Conservation (phyloP, 2,797 vertebrate species). For the Bucorvus abyssinicus region DNA sequence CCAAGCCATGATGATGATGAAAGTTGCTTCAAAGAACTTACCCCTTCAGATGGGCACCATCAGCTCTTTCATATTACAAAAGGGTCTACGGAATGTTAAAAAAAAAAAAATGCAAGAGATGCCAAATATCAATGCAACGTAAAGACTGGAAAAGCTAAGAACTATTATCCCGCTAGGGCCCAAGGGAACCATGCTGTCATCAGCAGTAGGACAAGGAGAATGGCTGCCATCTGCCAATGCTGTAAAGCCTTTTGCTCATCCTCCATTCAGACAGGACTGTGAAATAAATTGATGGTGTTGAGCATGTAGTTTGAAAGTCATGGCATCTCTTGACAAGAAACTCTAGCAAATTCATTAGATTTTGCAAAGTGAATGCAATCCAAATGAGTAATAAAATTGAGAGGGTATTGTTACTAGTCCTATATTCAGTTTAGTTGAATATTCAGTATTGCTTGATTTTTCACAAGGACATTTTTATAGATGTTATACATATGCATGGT, state of each 20-base stretch:
- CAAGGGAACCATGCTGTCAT: not conserved
- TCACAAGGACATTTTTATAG: not conserved
- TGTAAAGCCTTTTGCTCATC: constrained; percentile 48
- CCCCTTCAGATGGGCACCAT: not conserved
- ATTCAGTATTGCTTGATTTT: not conserved
- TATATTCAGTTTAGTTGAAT: not conserved
- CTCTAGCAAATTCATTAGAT: not conserved
- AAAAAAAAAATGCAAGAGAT: not conserved
- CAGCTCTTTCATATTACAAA: not conserved
- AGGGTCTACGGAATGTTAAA: not conserved
- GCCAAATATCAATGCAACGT: not conserved
- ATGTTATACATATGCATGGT: not conserved
- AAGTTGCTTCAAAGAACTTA: not conserved
- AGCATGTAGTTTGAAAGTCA: not conserved
- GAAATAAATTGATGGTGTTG: not conserved
- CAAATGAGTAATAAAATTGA: not conserved
- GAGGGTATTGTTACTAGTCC: not conserved
- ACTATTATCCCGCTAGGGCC: not conserved
- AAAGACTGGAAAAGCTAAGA: not conserved
- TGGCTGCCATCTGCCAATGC: constrained; percentile 52
- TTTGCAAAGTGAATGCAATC: not conserved
- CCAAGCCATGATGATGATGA: too few species aligned
- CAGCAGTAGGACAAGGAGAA: constrained; percentile 12
- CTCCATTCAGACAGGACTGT: not conserved
- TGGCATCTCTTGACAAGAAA: not conserved